Evolutionary conservation across 2,113 vertebrate species (phyloP).

Genomic region (Ciconia boyciana): DNA sequence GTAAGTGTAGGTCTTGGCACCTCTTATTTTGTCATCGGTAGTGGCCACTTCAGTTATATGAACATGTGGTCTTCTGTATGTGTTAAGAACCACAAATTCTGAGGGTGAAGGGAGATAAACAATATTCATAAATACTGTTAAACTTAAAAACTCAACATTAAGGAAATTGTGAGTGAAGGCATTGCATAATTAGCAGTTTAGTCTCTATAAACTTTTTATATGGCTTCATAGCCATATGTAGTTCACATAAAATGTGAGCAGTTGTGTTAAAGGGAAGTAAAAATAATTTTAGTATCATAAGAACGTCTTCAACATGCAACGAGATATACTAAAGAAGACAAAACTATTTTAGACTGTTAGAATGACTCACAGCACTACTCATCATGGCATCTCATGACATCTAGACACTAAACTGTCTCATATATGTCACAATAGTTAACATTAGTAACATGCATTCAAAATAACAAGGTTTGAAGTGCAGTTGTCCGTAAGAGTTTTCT

Average conservation of each 20-base stretch:
- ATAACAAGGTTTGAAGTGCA: background rate
- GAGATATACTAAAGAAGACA: background rate
- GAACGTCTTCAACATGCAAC: background rate
- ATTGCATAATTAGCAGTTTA: background rate
- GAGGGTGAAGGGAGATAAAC: background rate
- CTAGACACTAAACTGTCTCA: background rate
- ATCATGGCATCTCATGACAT: background rate
- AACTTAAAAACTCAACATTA: background rate
- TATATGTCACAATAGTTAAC: background rate
- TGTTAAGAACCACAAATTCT: background rate
- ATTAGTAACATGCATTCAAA: background rate
- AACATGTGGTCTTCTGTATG: background rate
- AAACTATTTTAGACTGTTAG: background rate
- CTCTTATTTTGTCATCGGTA: background rate
- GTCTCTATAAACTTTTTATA: background rate
- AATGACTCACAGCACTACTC: background rate
- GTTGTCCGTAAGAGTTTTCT: background rate
- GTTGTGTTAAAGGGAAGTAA: background rate
- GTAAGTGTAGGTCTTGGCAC: background rate
- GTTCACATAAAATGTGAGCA: background rate
- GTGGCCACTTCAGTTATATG: background rate
- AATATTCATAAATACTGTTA: background rate
- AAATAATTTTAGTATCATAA: background rate
- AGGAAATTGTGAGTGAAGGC: background rate
- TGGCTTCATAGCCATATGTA: background rate